A percentile compares a stretch with the other conserved stretches of the same genome.
Evolutionary conservation across 2,888 invertebrate species (phyloP).

Genomic region (Volucella inflata): DNA sequence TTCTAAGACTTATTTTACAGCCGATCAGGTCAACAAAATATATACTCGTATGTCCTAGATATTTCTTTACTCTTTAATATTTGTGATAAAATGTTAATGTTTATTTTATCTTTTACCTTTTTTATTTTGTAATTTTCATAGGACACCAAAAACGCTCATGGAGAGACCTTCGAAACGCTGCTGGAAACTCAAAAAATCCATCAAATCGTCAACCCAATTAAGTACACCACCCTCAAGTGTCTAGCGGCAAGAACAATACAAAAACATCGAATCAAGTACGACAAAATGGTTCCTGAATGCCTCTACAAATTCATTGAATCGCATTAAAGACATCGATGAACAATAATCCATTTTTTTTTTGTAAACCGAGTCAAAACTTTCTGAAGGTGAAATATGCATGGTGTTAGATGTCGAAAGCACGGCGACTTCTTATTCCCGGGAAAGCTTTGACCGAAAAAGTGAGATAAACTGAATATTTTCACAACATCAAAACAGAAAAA

Average conservation of each 20-base stretch:
- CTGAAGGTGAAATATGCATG: constrained; percentile 24
- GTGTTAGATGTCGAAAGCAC: constrained; percentile 37
- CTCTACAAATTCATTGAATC: constrained; percentile 84
- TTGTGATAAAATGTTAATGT: too few species aligned
- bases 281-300: constrained; percentile 85
- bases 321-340: constrained; percentile 78
- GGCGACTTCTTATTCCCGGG: constrained; percentile 20
- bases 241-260: constrained; percentile 92
- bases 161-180: constrained; percentile 90
- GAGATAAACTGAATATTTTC: constrained; percentile 37
- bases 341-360: constrained; percentile 27
- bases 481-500: constrained; percentile 27
- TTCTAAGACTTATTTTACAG: too few species aligned
- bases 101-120: not conserved
- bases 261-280: constrained; percentile 88
- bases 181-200: constrained; percentile 87
- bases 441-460: constrained; percentile 51
- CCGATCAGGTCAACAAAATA: too few species aligned
- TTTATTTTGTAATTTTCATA: constrained; percentile 66
- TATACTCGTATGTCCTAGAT: too few species aligned
- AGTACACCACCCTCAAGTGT: constrained; percentile 92
- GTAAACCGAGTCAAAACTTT: constrained; percentile 41
- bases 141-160: constrained; percentile 89
- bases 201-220: constrained; percentile 89
- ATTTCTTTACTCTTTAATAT: too few species aligned